Conservation (phyloP, 2,113 vertebrate species). For the Tauraco erythrolophus region DNA sequence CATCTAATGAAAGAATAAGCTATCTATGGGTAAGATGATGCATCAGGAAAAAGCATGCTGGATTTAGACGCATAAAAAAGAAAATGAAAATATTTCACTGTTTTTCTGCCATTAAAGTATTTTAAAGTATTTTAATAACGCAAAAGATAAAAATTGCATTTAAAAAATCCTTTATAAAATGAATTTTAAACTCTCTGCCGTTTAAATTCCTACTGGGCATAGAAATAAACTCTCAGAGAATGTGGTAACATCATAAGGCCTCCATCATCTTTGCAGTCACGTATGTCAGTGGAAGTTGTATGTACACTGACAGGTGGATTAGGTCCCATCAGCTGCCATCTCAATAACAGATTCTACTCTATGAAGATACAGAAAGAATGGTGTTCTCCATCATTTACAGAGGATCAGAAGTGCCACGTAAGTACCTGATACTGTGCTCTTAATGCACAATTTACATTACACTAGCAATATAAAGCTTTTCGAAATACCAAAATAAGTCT, state of each 20-base stretch:
- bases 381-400: not conserved
- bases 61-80: not conserved
- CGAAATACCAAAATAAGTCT: not conserved
- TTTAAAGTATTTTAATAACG: not conserved
- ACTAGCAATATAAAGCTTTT: not conserved
- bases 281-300: not conserved
- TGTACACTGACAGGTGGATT: constrained; percentile 28
- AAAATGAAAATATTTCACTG: not conserved
- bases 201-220: not conserved
- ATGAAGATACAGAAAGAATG: not conserved
- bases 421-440: not conserved
- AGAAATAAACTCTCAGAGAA: not conserved
- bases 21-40: not conserved
- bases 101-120: not conserved
- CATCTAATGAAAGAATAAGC: not conserved
- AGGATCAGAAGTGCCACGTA: not conserved
- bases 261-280: constrained; percentile 19
- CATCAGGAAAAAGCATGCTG: not conserved
- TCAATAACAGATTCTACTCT: not conserved
- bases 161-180: not conserved
- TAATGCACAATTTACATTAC: not conserved
- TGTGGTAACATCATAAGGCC: not conserved
- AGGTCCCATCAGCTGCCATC: constrained; percentile 29
- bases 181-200: not conserved
- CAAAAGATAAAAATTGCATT: not conserved